phyloP scores from a whole-genome alignment of 2,797 vertebrate genomes.

The Thripadectes ignobilis region DNA sequence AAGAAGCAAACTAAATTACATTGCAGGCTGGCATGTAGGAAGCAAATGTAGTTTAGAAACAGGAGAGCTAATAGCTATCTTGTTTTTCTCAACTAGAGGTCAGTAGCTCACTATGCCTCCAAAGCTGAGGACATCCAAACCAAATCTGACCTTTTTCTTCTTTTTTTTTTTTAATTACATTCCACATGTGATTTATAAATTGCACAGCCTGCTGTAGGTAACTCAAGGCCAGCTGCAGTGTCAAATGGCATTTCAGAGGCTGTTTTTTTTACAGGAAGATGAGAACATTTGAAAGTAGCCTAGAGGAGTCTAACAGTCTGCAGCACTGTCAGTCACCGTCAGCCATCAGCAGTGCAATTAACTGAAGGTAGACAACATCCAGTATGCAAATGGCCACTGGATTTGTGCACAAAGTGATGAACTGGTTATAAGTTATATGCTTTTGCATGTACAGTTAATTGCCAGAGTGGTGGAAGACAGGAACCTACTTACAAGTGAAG shows the following conservation, averaged over 20 bases:
- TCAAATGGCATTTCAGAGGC: not conserved
- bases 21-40: not conserved
- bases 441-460: not conserved
- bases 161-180: not conserved
- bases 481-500: not conserved
- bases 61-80: slow-evolving; percentile 26
- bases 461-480: not conserved
- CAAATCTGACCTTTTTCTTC: not conserved
- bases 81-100: slow-evolving; percentile 61
- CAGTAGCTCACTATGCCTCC: slow-evolving; percentile 55
- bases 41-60: not conserved
- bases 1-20: not conserved
- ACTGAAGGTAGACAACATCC: not conserved
- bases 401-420: not conserved
- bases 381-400: not conserved
- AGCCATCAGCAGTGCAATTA: not conserved
- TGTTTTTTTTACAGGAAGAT: not conserved
- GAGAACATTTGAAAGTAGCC: not conserved
- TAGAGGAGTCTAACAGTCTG: not conserved
- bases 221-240: not conserved
- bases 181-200: slow-evolving; percentile 31
- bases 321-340: not conserved
- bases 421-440: not conserved
- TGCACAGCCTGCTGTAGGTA: not conserved
- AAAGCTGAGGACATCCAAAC: not conserved